Evolutionary conservation across 2,797 vertebrate species (phyloP).

Genomic region (Varecia variegata): DNA sequence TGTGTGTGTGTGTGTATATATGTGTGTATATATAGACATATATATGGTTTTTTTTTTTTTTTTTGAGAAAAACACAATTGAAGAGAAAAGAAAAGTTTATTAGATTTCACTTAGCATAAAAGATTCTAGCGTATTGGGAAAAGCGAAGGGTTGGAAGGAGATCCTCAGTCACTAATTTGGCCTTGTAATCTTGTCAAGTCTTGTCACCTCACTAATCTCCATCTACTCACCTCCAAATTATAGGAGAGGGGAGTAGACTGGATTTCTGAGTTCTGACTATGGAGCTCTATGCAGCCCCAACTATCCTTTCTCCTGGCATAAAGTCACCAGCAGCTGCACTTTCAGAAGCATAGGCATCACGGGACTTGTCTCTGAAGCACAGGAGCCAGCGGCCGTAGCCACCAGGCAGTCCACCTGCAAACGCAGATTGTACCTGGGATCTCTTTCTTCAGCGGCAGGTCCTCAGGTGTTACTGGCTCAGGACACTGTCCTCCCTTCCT

Average conservation of each 20-base stretch:
- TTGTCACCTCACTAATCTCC: not conserved
- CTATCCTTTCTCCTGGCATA: not conserved
- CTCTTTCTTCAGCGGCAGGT: not conserved
- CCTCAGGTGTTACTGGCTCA: not conserved
- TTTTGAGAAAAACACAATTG: not conserved
- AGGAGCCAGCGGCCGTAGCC: not conserved
- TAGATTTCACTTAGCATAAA: not conserved
- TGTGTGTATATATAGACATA: too few relatives aligned
- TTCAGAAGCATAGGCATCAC: not conserved
- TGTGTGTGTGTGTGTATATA: too few relatives aligned
- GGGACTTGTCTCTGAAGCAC: not conserved
- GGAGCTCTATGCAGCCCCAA: not conserved
- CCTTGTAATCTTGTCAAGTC: not conserved
- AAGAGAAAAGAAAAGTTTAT: not conserved
- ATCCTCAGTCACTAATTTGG: not conserved
- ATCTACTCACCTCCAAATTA: not conserved
- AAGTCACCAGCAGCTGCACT: not conserved
- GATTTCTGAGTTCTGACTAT: not conserved
- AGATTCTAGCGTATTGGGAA: not conserved
- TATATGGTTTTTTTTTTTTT: too few relatives aligned
- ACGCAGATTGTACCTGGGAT: not conserved
- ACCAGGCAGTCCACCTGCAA: not conserved
- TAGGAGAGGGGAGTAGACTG: not conserved
- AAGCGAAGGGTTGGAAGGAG: not conserved
- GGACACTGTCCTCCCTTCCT: not conserved